phyloP scores from a whole-genome alignment of 2,888 invertebrate genomes.

The Fabriciana adippe region DNA sequence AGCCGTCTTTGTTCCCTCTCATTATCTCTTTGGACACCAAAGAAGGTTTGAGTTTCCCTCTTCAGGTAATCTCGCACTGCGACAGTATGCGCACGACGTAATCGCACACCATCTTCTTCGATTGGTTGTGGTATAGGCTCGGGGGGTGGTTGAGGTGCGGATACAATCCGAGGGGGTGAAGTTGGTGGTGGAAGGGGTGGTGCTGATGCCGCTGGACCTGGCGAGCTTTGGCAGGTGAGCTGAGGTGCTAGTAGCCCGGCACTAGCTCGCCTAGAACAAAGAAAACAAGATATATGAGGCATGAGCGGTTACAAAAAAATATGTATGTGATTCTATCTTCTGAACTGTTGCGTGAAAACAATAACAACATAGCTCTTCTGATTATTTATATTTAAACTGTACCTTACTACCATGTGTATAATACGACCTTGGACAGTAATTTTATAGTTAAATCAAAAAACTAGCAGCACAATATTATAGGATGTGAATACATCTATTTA shows the following conservation, averaged over 20 bases:
- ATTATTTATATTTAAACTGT: no score
- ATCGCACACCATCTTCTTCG: constrained; percentile 74
- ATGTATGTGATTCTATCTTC: not conserved
- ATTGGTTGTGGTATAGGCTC: constrained; percentile 63
- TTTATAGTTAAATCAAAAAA: no score
- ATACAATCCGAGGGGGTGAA: constrained; percentile 71
- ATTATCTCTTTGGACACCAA: constrained; percentile 90
- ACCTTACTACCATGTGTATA: no score
- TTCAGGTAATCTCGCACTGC: constrained; percentile 86
- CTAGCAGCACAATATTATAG: no score
- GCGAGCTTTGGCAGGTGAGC: constrained; percentile 68
- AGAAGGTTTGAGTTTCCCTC: constrained; percentile 91
- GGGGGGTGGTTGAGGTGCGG: constrained; percentile 57
- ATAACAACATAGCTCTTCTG: no score
- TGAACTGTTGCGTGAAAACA: no score
- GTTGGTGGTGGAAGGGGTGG: constrained; percentile 66
- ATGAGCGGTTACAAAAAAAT: not conserved
- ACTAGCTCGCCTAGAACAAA: constrained; percentile 75
- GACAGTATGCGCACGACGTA: constrained; percentile 69
- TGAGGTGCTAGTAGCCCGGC: constrained; percentile 74
- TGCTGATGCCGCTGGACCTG: constrained; percentile 62
- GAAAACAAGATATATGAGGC: constrained; percentile 13
- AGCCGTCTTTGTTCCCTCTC: constrained; percentile 87
- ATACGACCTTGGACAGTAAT: no score
- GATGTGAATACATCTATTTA: no score